These are phyloP conservation scores for Chymomyza fuscimana DNA, from an alignment of 2,888 invertebrate genomes.

Conservation along the genomic window DNA sequence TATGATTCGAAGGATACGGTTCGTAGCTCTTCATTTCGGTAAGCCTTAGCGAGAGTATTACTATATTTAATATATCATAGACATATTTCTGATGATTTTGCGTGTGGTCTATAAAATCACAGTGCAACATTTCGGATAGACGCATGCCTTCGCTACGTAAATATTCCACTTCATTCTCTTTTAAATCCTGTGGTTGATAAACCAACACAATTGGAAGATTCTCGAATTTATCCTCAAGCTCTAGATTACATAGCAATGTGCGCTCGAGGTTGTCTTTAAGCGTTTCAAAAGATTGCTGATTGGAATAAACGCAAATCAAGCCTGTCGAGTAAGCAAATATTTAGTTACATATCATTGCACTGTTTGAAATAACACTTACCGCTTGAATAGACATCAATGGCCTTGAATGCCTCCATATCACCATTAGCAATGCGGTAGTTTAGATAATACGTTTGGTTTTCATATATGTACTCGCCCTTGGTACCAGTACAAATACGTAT, in stretches of 20 bases:
- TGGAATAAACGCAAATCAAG: conserved; percentile 93
- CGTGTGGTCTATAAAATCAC: conserved; percentile 79
- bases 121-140: conserved; percentile 88
- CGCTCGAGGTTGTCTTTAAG: conserved; percentile 94
- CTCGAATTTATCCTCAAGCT: conserved; percentile 94
- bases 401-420: conserved; percentile 91
- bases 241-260: conserved; percentile 92
- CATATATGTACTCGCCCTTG: conserved; percentile 89
- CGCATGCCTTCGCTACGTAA: conserved; percentile 94
- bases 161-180: conserved; percentile 91
- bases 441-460: conserved; percentile 89
- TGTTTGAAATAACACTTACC: conserved; percentile 81
- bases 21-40: conserved; percentile 79
- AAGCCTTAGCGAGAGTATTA: conserved; percentile 78
- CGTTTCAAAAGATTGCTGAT: conserved; percentile 94
- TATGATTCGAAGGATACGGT: conserved; percentile 78
- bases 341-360: conserved; percentile 7
- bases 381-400: conserved; percentile 93
- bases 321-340: conserved; percentile 79
- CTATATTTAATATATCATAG: conserved; percentile 79
- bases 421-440: conserved; percentile 93
- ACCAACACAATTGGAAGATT: conserved; percentile 93
- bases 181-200: conserved; percentile 90
- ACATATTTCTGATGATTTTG: conserved; percentile 80
- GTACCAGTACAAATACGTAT: conserved; percentile 92